Base-by-base conservation (phyloP, 2,797 vertebrate species). In the Chaenodraco wilsoni region DNA sequence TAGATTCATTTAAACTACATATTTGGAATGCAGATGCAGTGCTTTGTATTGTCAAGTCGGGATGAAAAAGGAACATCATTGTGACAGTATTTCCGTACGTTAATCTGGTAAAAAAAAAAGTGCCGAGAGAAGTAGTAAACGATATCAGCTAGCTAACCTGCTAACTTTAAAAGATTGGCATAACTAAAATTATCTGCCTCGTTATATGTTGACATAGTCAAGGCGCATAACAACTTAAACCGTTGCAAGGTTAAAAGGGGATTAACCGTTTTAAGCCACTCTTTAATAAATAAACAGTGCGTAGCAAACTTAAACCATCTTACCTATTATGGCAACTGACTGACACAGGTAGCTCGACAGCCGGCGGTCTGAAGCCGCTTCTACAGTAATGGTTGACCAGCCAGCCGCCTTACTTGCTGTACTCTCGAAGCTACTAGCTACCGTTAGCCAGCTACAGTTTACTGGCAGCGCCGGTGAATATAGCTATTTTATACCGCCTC, bases 401-500 rank as follows among this genome's bases (percentile, higher is more conserved):
- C 83, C 74, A 61, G 88, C 73, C 83, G 82, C 81, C 66, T 84
- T 57, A 72, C 82, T 86, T 74, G 77, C 78, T 74, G 74, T 57
- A 66, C 79, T 79, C 60, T 50, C 54, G 71, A 59, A 84, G 92
- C 89, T 89, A 71, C 58, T 61, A 65, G 83, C 88, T 74, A 66
- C 55, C 59, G 85, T 78, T 86, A 88, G 87, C 89, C 87, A 73
- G 83, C 86, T 83, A 71, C 76, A 87, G 84, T 91, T 88, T 83
- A 82, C 86, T 84, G 84, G 12, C 65, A 88, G 84, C 91, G 82
- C 94, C 94, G 93, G 93, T 89, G 54, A 82, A 84, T 91, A 79
- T 85, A 70, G 19, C 60, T 55, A 45, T 81, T 86, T 76, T 84
- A 76, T 76, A 81, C 80, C 74, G 72, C 56, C 17, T 69, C 77